These are phyloP conservation scores for fruit fly (Drosophila melanogaster) DNA, from an alignment of 1,140 invertebrate genomes.

Conservation along the genomic window DNA sequence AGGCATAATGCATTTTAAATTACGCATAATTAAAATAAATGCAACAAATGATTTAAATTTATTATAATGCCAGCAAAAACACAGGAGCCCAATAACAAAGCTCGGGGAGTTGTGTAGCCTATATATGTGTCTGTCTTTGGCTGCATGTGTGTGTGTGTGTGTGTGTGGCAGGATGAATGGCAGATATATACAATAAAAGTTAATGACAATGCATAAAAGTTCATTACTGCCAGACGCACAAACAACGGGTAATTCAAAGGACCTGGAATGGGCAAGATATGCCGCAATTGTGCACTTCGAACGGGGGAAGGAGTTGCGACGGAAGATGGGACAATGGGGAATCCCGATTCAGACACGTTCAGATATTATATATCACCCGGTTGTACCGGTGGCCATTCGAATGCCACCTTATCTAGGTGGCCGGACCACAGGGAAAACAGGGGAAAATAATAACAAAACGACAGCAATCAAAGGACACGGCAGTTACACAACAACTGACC, in stretches of 20 bases:
- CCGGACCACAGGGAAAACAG: neutral
- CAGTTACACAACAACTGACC: conserved; percentile 69
- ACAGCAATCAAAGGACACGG: conserved; percentile 43
- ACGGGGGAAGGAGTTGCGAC: neutral
- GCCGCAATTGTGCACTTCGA: conserved; percentile 37
- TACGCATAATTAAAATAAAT: conserved; percentile 80
- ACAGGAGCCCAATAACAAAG: neutral
- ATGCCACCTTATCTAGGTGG: conserved; percentile 1
- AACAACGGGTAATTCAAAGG: conserved; percentile 26
- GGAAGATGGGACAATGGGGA: conserved; percentile 30
- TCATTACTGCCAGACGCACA: conserved; percentile 70
- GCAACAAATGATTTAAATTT: conserved; percentile 83
- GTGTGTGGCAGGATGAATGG: conserved; percentile 17
- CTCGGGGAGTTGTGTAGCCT: neutral
- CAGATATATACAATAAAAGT: conserved; percentile 79
- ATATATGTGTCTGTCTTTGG: neutral
- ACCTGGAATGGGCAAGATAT: conserved; percentile 23
- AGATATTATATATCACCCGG: neutral
- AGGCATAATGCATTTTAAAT: conserved; percentile 75
- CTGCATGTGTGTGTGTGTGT: neutral
- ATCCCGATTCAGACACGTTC: conserved; percentile 2
- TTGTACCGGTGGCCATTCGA: neutral
- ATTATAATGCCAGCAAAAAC: conserved; percentile 71
- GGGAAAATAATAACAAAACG: conserved; percentile 33
- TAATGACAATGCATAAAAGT: conserved; percentile 83